Base-by-base conservation (phyloP, 1,140 invertebrate genomes). In the Berghia stephanieae region DNA sequence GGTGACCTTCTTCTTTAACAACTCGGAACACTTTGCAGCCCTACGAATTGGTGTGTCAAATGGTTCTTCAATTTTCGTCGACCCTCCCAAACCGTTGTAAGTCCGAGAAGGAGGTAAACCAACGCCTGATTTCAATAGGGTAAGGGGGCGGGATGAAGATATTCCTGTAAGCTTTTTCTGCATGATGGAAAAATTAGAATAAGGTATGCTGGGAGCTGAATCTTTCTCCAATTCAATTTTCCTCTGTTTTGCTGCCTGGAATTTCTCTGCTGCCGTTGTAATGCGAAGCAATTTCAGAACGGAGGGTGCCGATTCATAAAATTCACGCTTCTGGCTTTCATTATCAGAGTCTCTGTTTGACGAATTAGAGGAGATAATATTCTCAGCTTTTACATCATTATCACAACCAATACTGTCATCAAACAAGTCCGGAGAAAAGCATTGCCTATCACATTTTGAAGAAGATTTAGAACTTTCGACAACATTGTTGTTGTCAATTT, bases 1-100 rank as follows among this genome's bases (percentile, higher is more conserved):
- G 27, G 1, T 55, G 16, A 40, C 46, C 38, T 40, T 70, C 40
- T 68, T 69, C 38, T 57, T 68, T 13, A 36, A 13, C 3, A 38
- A 43, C 34, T 67, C 21, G 55, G 27, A 18, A 46, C 10, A 0
- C 55, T n/a, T 68, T 77, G n/a, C n/a, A n/a, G n/a, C n/a, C n/a
- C n/a, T n/a, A n/a, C n/a, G n/a, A n/a, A n/a, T 80, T 21, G 78
- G 74, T 44, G 66, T 74, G 4, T 67, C 74, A 38, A 77, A 49
- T 31, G 74, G 72, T 52, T 84, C 74, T 13, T 80, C 81, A 55
- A 81, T 82, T 44, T 78, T 80, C 21, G 69, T 79, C 27, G 81
- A 79, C 40, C 83, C 80, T 42, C 83, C 83, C 43, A 84, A 75
- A 67, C 83, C 83, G 75, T 84, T 79, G 42, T 81, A 84, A 0